These are phyloP conservation scores for Hemaris fuciformis DNA, from an alignment of 2,888 invertebrate genomes.

Conservation along the genomic window DNA sequence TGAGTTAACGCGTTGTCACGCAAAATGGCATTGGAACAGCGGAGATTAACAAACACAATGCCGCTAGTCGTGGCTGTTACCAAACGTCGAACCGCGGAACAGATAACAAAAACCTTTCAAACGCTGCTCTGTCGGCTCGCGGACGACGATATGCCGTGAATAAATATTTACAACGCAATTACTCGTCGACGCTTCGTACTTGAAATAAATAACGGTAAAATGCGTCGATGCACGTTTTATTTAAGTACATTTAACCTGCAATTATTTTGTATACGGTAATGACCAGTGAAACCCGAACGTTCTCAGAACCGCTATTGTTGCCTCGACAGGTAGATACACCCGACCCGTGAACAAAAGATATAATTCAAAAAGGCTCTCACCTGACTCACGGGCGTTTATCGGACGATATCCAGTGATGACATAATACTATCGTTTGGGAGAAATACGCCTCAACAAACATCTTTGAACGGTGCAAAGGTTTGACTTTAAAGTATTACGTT, in stretches of 20 bases:
- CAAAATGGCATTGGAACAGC: constrained; percentile 14
- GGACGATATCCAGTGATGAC: constrained; percentile 19
- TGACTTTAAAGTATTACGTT: constrained; percentile 20
- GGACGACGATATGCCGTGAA: constrained; percentile 32
- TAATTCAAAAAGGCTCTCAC: constrained; percentile 3
- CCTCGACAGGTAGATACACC: constrained; percentile 25
- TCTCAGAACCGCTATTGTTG: constrained; percentile 45
- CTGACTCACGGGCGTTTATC: constrained; percentile 24
- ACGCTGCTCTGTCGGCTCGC: constrained; percentile 23
- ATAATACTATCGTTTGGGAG: constrained; percentile 12
- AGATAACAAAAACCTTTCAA: constrained; percentile 38
- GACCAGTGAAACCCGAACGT: constrained; percentile 34
- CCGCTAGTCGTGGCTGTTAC: constrained; percentile 15
- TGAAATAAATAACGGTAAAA: constrained; percentile 30
- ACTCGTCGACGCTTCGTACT: constrained; percentile 33
- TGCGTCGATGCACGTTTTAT: constrained; percentile 20
- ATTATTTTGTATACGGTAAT: constrained; percentile 39
- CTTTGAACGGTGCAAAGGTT: neutral
- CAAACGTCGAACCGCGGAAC: constrained; percentile 31
- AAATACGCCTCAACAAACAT: neutral
- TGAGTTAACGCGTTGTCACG: constrained; percentile 34
- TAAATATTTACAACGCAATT: constrained; percentile 35
- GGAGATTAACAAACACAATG: constrained; percentile 10
- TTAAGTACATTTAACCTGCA: constrained; percentile 33
- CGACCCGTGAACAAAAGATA: constrained; percentile 24